These are phyloP conservation scores for Gallinago paraguaiae DNA, from an alignment of 2,113 vertebrate genomes.

Conservation along the genomic window DNA sequence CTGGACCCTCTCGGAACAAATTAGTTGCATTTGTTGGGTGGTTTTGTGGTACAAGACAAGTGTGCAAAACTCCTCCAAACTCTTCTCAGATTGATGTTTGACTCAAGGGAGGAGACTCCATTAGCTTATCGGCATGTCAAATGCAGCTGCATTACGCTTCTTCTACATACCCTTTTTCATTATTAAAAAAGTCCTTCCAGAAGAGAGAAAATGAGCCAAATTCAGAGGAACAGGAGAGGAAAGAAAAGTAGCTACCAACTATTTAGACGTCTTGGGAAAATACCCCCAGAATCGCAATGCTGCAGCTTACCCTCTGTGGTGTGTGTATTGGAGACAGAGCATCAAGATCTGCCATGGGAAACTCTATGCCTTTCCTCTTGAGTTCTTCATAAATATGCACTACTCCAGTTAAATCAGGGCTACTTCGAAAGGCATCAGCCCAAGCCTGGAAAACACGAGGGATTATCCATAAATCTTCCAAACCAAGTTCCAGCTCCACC, in stretches of 20 bases:
- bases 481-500: not conserved
- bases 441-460: constrained; percentile 83
- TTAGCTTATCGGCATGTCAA: constrained; percentile 24
- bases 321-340: constrained; percentile 96
- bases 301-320: constrained; percentile 87
- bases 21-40: not conserved
- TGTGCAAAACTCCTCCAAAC: not conserved
- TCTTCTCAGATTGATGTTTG: not conserved
- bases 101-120: not conserved
- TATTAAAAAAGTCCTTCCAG: constrained; percentile 32
- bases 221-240: not conserved
- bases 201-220: constrained; percentile 33
- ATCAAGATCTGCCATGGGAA: constrained; percentile 92
- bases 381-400: constrained; percentile 98
- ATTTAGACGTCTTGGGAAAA: not conserved
- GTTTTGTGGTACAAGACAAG: not conserved
- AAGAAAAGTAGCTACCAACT: not conserved
- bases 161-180: not conserved
- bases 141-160: constrained; percentile 18
- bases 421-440: constrained; percentile 98
- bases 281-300: not conserved
- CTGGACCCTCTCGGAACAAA: not conserved
- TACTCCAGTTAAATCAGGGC: constrained; percentile 95
- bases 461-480: constrained; percentile 19
- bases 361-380: constrained; percentile 97